Percentiles rank a stretch among this genome's conserved stretches.
Conservation (phyloP, 2,113 vertebrate species). For the Sorex fumeus region DNA sequence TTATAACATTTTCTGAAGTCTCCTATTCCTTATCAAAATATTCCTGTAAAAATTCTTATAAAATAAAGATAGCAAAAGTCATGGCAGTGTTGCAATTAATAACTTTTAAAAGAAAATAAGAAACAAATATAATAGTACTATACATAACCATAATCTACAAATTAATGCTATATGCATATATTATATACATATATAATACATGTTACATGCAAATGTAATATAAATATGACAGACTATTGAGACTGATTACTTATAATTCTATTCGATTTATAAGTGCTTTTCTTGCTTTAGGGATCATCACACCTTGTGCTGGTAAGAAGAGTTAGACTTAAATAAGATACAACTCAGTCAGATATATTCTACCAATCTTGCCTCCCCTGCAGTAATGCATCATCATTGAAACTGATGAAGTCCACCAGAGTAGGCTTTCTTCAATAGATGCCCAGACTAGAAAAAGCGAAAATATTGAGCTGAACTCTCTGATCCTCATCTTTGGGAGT, state of each 20-base stretch:
- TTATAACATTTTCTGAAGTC: conserved; percentile 11
- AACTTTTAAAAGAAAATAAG: conserved; percentile 15
- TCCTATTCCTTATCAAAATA: conserved; percentile 26
- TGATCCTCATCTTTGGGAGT: conserved; percentile 35
- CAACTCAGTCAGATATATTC: neutral
- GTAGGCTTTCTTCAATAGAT: neutral
- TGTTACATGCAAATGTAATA: no score
- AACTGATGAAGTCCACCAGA: neutral
- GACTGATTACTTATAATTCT: neutral
- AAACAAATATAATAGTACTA: neutral
- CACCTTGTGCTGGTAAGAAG: neutral
- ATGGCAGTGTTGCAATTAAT: neutral
- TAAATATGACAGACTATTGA: neutral
- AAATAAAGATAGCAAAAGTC: conserved; percentile 21
- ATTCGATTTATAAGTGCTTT: neutral
- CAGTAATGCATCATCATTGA: neutral
- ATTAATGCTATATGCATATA: no score
- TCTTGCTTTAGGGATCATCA: neutral
- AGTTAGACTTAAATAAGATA: neutral
- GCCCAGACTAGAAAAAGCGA: neutral
- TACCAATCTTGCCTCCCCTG: neutral
- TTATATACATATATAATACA: no score
- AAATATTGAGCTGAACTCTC: neutral
- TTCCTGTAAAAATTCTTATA: neutral
- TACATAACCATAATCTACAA: no score